Conservation (phyloP, 2,113 vertebrate genomes). For the Cynocephalus volans region DNA sequence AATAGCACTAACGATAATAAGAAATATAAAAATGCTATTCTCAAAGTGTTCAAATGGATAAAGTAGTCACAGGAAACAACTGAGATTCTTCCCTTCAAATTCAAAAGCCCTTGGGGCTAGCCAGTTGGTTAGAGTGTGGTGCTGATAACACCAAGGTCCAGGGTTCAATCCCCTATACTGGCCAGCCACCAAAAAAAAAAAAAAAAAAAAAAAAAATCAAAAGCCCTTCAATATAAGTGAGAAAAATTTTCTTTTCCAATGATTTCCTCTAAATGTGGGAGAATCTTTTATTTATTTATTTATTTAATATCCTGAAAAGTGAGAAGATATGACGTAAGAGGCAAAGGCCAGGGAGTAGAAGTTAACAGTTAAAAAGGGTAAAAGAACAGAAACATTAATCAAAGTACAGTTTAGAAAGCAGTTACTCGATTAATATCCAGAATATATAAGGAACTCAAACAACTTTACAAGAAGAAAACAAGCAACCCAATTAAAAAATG, state of each 20-base stretch:
- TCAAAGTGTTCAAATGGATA: background rate
- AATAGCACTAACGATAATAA: background rate
- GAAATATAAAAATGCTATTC: background rate
- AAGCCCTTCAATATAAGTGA: background rate
- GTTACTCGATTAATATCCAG: no score
- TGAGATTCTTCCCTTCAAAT: background rate
- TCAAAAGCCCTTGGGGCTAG: background rate
- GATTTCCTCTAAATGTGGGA: background rate
- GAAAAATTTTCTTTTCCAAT: background rate
- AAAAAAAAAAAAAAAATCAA: no score
- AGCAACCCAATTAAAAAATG: no score
- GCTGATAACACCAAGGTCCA: no score
- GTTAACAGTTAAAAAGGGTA: background rate
- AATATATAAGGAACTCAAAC: no score
- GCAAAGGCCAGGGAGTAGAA: background rate
- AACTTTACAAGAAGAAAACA: no score
- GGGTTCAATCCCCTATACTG: no score
- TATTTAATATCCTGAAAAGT: background rate
- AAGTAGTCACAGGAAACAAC: background rate
- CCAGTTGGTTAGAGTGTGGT: no score
- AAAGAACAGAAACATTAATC: no score
- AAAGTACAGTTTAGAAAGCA: background rate
- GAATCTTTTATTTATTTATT: background rate
- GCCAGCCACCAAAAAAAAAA: no score
- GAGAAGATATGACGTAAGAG: background rate